Conservation (phyloP, 2,797 vertebrate genomes). For the Schizopygopsis malacanthus region DNA sequence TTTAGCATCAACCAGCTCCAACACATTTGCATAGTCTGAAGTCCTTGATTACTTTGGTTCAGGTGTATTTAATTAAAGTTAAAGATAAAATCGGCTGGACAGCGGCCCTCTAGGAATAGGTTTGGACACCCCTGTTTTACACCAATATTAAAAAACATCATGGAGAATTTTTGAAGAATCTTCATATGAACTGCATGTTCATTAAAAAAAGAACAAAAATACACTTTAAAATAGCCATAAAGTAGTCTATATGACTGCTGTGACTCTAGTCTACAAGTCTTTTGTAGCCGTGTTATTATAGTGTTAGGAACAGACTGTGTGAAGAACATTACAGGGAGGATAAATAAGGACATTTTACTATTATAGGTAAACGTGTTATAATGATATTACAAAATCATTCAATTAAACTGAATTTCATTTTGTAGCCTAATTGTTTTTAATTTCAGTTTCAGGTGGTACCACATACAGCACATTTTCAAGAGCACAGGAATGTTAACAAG, state of each 20-base stretch:
- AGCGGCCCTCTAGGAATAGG: not conserved
- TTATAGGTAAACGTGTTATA: not conserved
- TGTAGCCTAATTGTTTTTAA: not conserved
- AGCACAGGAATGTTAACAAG: not conserved
- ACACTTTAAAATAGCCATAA: not conserved
- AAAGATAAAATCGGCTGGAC: not conserved
- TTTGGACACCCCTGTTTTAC: not conserved
- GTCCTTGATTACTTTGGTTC: not conserved
- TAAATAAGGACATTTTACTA: not conserved
- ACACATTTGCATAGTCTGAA: not conserved
- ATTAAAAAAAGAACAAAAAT: not conserved
- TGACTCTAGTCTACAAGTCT: not conserved
- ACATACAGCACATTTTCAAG: not conserved
- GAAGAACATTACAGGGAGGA: not conserved
- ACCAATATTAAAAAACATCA: too few species aligned
- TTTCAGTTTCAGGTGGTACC: conserved; percentile 2
- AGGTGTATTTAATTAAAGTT: not conserved
- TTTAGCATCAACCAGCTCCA: not conserved
- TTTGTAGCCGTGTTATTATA: too few species aligned
- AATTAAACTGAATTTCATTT: not conserved
- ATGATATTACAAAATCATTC: not conserved
- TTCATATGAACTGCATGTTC: not conserved
- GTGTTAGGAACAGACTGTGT: not conserved
- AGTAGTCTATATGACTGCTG: not conserved
- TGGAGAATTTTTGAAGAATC: not conserved